phyloP scores from a whole-genome alignment of 1,140 invertebrate genomes.

The Panagrolaimus sp. region DNA sequence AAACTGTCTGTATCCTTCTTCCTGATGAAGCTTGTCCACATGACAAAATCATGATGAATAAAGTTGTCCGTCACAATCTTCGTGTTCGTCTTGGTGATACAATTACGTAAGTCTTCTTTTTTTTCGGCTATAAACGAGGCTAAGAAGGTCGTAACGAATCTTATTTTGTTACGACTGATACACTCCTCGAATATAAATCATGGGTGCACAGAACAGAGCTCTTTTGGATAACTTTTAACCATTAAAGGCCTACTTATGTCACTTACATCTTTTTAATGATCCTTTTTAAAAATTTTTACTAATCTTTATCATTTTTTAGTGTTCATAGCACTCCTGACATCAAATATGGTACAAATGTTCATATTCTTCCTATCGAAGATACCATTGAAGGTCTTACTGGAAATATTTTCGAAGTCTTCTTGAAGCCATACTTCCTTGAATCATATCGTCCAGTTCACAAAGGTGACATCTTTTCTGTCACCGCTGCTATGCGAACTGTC shows the following conservation, averaged over 20 bases:
- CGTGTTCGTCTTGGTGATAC: conserved; percentile 92
- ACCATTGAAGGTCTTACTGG: conserved; percentile 95
- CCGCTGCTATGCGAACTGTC: conserved; percentile 94
- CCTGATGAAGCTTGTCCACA: conserved; percentile 89
- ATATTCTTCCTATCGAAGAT: conserved; percentile 97
- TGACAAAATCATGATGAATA: conserved; percentile 97
- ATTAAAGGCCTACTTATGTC: conserved; percentile 18
- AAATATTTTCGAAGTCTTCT: conserved; percentile 93
- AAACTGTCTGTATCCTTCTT: conserved; percentile 96
- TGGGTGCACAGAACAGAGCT: conserved; percentile 19
- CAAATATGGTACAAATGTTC: conserved; percentile 94
- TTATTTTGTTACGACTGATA: background rate
- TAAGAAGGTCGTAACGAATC: conserved; percentile 19
- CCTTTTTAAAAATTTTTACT: background rate
- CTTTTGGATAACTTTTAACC: background rate
- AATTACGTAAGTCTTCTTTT: conserved; percentile 70
- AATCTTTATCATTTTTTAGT: conserved; percentile 41
- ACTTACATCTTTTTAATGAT: conserved; percentile 18
- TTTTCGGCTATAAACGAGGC: conserved; percentile 63
- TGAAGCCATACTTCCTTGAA: conserved; percentile 98
- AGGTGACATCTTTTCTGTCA: conserved; percentile 92
- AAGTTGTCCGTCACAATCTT: conserved; percentile 92
- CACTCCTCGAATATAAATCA: background rate
- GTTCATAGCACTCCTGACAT: conserved; percentile 83
- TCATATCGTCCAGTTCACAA: conserved; percentile 96